These are phyloP conservation scores for Euphydryas editha DNA, from an alignment of 2,888 invertebrate genomes.

Conservation along the genomic window DNA sequence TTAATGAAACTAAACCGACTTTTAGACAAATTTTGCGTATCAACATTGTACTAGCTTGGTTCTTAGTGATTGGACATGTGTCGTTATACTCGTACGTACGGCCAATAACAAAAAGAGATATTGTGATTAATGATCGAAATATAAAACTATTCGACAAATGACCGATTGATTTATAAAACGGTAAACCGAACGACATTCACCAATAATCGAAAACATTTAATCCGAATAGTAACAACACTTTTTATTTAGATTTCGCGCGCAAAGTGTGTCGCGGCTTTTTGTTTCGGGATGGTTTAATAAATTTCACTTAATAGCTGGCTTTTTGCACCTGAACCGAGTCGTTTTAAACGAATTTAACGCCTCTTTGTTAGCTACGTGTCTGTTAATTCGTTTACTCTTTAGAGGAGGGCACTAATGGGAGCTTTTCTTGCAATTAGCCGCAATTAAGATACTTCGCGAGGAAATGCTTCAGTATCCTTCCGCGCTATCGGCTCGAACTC, in stretches of 20 bases:
- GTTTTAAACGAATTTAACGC: slow-evolving; percentile 77
- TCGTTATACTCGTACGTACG: not conserved
- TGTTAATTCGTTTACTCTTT: slow-evolving; percentile 81
- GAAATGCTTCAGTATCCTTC: slow-evolving; percentile 56
- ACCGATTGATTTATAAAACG: slow-evolving; percentile 3
- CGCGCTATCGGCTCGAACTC: slow-evolving; percentile 30
- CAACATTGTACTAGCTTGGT: too few relatives aligned
- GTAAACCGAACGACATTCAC: slow-evolving; percentile 24
- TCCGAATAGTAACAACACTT: slow-evolving; percentile 32
- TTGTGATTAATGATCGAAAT: not conserved
- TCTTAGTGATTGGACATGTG: too few relatives aligned
- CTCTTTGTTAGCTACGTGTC: slow-evolving; percentile 68
- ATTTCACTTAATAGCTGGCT: slow-evolving; percentile 72
- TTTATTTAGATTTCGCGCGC: slow-evolving; percentile 40
- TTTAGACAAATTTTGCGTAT: too few relatives aligned
- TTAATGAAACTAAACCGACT: too few relatives aligned
- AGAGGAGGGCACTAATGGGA: slow-evolving; percentile 69
- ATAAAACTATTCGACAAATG: not conserved
- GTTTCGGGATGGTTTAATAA: slow-evolving; percentile 65
- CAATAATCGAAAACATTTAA: slow-evolving; percentile 42
- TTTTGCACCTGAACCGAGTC: slow-evolving; percentile 74
- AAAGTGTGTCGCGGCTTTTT: slow-evolving; percentile 48
- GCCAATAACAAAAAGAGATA: not conserved
- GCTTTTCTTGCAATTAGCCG: slow-evolving; percentile 79
- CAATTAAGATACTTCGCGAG: slow-evolving; percentile 76